Conservation (phyloP, 2,797 vertebrate genomes). For the Crocidura indochinensis region DNA sequence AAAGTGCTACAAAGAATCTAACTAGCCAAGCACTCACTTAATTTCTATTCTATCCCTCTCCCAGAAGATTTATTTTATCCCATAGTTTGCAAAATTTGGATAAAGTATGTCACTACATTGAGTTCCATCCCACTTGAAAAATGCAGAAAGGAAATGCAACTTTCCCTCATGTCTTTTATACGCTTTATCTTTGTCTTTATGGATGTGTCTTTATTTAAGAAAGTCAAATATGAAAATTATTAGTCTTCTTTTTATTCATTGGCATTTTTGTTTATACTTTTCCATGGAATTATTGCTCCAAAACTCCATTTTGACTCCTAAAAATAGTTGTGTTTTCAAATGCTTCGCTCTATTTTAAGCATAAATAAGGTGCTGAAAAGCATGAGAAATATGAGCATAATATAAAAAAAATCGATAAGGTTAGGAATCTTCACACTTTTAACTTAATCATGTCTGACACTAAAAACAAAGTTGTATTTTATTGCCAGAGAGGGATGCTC, state of each 20-base stretch:
- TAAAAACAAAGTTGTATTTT: slow-evolving; percentile 79
- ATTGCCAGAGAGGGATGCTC: slow-evolving; percentile 51
- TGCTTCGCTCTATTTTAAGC: slow-evolving; percentile 39
- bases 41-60: no score
- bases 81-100: slow-evolving; percentile 1
- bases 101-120: background rate
- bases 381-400: slow-evolving; percentile 69
- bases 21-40: no score
- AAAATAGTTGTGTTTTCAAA: slow-evolving; percentile 29
- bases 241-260: background rate
- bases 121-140: background rate
- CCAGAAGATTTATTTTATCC: background rate
- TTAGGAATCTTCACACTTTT: slow-evolving; percentile 77
- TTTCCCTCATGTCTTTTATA: background rate
- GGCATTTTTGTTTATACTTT: background rate
- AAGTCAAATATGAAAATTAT: slow-evolving; percentile 4
- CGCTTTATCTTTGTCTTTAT: background rate
- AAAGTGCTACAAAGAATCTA: no score
- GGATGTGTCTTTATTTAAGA: slow-evolving; percentile 19
- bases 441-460: slow-evolving; percentile 76
- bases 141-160: background rate
- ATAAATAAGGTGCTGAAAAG: slow-evolving; percentile 66
- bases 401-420: slow-evolving; percentile 78
- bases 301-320: background rate
- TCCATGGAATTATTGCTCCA: background rate